A percentile compares a stretch with the other conserved stretches of the same genome.
Conservation (phyloP, 2,113 vertebrate species). For the Nothoprocta pentlandii region DNA sequence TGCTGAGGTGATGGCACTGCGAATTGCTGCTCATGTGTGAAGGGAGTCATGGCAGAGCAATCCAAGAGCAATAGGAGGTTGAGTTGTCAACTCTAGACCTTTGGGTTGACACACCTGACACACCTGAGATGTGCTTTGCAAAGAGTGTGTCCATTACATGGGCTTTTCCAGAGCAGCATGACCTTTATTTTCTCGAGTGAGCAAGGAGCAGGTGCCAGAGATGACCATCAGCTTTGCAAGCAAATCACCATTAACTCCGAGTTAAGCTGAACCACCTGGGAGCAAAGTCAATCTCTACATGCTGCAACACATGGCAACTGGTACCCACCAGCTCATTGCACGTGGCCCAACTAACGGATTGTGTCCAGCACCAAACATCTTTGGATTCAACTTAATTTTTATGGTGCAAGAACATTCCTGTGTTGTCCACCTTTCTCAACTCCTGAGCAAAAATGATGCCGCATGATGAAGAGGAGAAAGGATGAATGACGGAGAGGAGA, state of each 20-base stretch:
- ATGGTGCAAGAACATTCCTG: background rate
- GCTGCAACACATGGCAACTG: accelerated
- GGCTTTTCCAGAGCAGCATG: background rate
- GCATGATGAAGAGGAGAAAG: background rate
- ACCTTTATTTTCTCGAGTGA: conserved; percentile 43
- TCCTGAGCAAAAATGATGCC: background rate
- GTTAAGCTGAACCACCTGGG: background rate
- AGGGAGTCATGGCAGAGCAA: background rate
- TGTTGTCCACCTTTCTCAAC: background rate
- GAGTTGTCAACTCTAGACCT: too few relatives aligned
- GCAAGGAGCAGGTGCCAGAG: background rate
- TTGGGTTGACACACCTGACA: background rate
- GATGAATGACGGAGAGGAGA: background rate
- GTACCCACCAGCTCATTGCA: accelerated
- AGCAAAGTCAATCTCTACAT: background rate
- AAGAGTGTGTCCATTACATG: background rate
- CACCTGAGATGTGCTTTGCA: background rate
- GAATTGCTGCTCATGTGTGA: background rate
- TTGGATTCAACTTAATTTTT: background rate
- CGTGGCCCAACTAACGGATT: background rate
- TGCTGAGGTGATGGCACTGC: background rate
- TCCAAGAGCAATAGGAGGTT: too few relatives aligned
- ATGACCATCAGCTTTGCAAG: background rate
- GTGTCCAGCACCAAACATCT: accelerated
- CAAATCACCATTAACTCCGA: background rate